phyloP scores from a whole-genome alignment of 1,140 invertebrate genomes.

The Neodiprion lecontei region DNA sequence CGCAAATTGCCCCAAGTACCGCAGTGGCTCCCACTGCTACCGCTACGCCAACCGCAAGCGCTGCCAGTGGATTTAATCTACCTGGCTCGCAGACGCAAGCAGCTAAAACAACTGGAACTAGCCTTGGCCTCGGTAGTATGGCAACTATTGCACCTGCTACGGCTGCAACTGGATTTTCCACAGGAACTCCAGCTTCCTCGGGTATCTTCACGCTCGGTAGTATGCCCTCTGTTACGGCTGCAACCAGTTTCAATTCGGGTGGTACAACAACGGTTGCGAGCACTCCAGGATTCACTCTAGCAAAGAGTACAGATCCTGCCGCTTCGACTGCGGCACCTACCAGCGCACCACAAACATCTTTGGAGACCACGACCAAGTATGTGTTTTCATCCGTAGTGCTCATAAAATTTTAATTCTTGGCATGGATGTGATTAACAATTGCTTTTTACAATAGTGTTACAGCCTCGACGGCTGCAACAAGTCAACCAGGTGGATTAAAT shows the following conservation, averaged over 20 bases:
- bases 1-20: slow-evolving; percentile 9
- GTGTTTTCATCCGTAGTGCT: slow-evolving; percentile 25
- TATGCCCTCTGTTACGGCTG: slow-evolving; percentile 31
- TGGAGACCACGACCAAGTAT: slow-evolving; percentile 60
- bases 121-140: slow-evolving; percentile 34
- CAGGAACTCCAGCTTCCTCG: slow-evolving; percentile 34
- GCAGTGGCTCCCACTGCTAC: background rate
- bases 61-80: slow-evolving; percentile 16
- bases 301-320: slow-evolving; percentile 46
- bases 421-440: slow-evolving; percentile 9
- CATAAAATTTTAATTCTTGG: slow-evolving; percentile 6
- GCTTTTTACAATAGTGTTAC: slow-evolving; percentile 49
- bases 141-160: slow-evolving; percentile 26
- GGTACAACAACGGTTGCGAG: slow-evolving; percentile 33
- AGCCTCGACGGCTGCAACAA: slow-evolving; percentile 51
- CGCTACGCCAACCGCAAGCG: slow-evolving; percentile 12
- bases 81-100: slow-evolving; percentile 9
- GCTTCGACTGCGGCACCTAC: slow-evolving; percentile 51
- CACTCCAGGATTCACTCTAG: slow-evolving; percentile 38
- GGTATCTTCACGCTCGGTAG: slow-evolving; percentile 25
- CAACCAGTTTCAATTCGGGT: slow-evolving; percentile 34
- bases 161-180: slow-evolving; percentile 37
- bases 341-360: slow-evolving; percentile 54
- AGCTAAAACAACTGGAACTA: slow-evolving; percentile 27
- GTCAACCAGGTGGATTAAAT: slow-evolving; percentile 69